phyloP scores from a whole-genome alignment of 2,113 vertebrate genomes.

The Tamias sibiricus region DNA sequence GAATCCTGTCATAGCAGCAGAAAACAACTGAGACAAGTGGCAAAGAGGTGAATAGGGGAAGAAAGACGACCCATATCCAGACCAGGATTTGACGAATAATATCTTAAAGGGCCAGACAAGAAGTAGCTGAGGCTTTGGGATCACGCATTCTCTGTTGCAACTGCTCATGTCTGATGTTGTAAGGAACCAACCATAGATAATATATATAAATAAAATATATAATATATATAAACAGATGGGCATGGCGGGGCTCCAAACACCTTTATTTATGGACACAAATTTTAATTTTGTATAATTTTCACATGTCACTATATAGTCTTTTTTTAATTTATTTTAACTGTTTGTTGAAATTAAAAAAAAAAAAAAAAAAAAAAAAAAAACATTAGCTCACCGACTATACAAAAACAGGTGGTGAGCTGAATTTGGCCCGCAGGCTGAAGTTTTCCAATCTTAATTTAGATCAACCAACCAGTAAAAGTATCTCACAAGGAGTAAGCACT shows the following conservation, averaged over 20 bases:
- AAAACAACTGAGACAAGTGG: neutral
- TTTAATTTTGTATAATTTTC: slow-evolving; percentile 36
- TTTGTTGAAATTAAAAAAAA: slow-evolving; percentile 38
- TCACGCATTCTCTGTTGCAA: neutral
- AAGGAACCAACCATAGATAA: neutral
- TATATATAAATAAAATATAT: no score
- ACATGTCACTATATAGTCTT: neutral
- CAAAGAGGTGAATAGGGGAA: neutral
- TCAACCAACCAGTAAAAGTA: neutral
- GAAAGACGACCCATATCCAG: neutral
- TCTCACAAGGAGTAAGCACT: neutral
- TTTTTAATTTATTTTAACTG: slow-evolving; percentile 6
- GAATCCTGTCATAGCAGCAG: neutral
- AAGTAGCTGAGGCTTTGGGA: neutral
- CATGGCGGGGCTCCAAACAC: neutral
- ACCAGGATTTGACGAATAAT: neutral
- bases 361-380: neutral
- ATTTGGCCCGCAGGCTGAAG: neutral
- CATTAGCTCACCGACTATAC: neutral
- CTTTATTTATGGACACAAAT: slow-evolving; percentile 14
- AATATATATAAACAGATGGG: neutral
- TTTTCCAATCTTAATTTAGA: neutral
- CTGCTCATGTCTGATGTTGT: neutral
- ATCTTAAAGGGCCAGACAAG: neutral
- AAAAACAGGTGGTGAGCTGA: neutral